Evolutionary conservation across 2,888 invertebrate genomes (phyloP), one percentile per base, ranked within the genome.

Genomic region (Cremastobaeus sp.): DNA sequence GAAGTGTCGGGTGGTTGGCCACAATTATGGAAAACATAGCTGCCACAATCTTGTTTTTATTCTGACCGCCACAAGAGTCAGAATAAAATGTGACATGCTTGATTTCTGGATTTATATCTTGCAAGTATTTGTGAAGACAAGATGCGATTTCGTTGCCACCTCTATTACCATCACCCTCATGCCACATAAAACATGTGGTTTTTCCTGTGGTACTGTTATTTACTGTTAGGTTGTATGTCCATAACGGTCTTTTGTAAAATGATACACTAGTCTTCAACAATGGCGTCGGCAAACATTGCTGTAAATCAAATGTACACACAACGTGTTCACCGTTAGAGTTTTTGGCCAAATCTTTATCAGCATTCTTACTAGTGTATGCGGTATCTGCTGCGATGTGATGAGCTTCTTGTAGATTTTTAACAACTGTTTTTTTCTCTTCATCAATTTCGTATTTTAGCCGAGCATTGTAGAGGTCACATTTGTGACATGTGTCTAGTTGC

Each of bases 221-320:
- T 6, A 83, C 70, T 14, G 81, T 82, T 6, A 83, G 66, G 64
- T 82, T 81, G 48, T 68, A 83, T 5, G 80, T 81, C 78, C 79
- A 81, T 17, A 83, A 66, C 45, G 78, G 76, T 21, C 82, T 54
- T 75, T 82, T 82, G 55, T 83, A 83, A 77, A 81, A 83, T 3
- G 76, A 74, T 2, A 81, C 73, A 30, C 78, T 78, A 18, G 79
- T 76, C 17, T 75, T 37, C 9, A 83, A 45, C 35, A 73, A 30
- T 12, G 78, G 80, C 5, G 80, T 82, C 3, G 81, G 81, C 14
- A 81, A 64, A 41, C 78, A 79, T 74, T 82, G 80, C 59, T 82
- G 77, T 21, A 70, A 48, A 35, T 74, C 69, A 32, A 74, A 74
- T 12, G 65, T 8, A 32, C 30, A 66, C 11, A 52, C 14, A 11